These are phyloP conservation scores for Clytia hemisphaerica DNA, from an alignment of 30 jellyfish, hydroid and myxozoan genomes.

Conservation along the genomic window DNA sequence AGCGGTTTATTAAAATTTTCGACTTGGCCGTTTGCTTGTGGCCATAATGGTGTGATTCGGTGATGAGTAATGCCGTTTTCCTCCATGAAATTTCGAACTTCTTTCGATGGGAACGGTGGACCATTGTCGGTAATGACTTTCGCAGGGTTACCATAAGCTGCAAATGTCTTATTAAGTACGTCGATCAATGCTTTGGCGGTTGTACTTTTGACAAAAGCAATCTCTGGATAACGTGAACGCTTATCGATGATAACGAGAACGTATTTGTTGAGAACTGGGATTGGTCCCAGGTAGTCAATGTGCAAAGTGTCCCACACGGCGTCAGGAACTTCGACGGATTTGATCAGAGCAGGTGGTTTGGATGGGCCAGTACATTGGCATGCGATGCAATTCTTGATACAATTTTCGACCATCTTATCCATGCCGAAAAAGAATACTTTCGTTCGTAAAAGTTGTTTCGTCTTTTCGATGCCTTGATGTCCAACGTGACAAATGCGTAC, in stretches of 20 bases:
- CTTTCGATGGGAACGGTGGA: no score
- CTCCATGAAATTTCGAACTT: no score
- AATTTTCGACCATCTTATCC: slow-evolving; percentile 14
- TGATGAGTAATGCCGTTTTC: no score
- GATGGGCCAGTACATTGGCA: slow-evolving; percentile 18
- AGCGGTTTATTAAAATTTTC: no score
- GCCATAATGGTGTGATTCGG: no score
- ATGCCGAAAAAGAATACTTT: slow-evolving; percentile 13
- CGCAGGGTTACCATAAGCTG: no score
- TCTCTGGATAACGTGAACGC: slow-evolving; percentile 23
- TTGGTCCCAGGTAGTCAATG: slow-evolving; percentile 15
- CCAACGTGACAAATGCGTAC: slow-evolving; percentile 11
- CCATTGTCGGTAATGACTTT: no score
- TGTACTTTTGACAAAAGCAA: background rate
- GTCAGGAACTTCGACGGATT: slow-evolving; percentile 5
- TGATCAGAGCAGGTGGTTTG: slow-evolving; percentile 8
- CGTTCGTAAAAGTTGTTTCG: slow-evolving; percentile 19
- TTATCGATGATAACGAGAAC: slow-evolving; percentile 12
- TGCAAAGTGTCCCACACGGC: slow-evolving; percentile 15
- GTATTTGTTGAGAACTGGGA: slow-evolving; percentile 16
- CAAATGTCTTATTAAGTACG: no score
- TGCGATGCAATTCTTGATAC: background rate
- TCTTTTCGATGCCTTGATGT: slow-evolving; percentile 9
- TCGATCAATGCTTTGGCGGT: background rate
- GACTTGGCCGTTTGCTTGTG: no score